phyloP scores from a whole-genome alignment of 2,113 vertebrate genomes.

The Rhabdornis inornatus region DNA sequence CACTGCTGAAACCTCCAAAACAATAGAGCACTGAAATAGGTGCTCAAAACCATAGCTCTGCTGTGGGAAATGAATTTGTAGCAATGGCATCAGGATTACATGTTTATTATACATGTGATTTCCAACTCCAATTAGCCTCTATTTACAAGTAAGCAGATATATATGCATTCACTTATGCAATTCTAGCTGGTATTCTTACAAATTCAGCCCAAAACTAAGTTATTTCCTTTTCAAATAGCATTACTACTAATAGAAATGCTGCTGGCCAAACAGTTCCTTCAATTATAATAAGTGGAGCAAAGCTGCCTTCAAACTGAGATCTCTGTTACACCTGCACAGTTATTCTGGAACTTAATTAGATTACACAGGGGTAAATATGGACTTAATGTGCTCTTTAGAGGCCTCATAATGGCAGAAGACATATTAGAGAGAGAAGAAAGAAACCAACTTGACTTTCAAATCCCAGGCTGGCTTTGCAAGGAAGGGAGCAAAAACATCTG shows the following conservation, averaged over 20 bases:
- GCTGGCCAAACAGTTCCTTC: constrained; percentile 36
- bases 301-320: constrained; percentile 40
- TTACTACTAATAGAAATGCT: constrained; percentile 39
- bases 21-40: background rate
- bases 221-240: constrained; percentile 7
- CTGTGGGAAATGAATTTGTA: background rate
- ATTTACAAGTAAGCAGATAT: constrained; percentile 5
- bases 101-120: background rate
- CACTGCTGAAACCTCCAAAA: background rate
- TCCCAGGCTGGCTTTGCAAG: background rate
- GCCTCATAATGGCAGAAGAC: constrained; percentile 18
- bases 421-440: background rate
- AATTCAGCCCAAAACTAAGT: background rate
- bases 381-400: constrained; percentile 47
- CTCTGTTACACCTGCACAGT: constrained; percentile 55
- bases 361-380: constrained; percentile 40
- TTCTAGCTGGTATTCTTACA: constrained; percentile 3
- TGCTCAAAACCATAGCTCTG: background rate
- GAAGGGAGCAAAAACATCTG: background rate
- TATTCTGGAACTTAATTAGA: constrained; percentile 54
- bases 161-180: background rate
- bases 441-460: constrained; percentile 28
- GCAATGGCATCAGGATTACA: background rate
- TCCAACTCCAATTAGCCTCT: constrained; percentile 5
- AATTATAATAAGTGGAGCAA: constrained; percentile 28